A percentile compares a stretch with the other conserved stretches of the same genome.
Conservation (phyloP, 2,888 invertebrate genomes). For the Caenorhabditis uteleia region DNA sequence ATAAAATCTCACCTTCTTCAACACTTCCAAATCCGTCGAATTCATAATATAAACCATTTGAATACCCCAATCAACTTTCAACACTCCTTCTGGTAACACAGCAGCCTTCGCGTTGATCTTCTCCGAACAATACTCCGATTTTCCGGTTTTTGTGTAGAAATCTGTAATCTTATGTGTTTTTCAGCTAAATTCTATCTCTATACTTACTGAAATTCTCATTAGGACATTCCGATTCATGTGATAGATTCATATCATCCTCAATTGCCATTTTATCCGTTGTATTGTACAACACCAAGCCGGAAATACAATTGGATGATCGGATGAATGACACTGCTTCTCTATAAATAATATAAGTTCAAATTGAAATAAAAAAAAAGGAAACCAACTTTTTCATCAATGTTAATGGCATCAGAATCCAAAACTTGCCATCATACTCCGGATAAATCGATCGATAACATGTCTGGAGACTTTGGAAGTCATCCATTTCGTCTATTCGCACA, state of each 20-base stretch:
- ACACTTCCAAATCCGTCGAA: conserved; percentile 14
- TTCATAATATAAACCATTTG: conserved; percentile 55
- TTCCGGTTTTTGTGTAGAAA: conserved; percentile 27
- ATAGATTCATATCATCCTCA: conserved; percentile 16
- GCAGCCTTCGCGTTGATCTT: conserved; percentile 46
- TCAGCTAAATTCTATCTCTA: neutral
- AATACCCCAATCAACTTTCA: conserved; percentile 53
- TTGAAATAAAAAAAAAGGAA: neutral
- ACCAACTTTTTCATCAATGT: conserved; percentile 21
- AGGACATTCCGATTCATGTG: conserved; percentile 62
- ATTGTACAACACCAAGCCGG: conserved; percentile 26
- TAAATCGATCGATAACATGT: conserved; percentile 27
- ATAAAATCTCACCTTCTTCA: conserved; percentile 30
- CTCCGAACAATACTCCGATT: neutral
- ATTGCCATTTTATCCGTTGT: neutral
- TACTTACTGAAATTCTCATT: conserved; percentile 24
- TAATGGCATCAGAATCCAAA: conserved; percentile 35
- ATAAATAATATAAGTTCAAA: conserved; percentile 6
- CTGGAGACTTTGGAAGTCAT: conserved; percentile 30
- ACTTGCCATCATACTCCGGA: conserved; percentile 31
- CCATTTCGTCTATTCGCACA: conserved; percentile 31
- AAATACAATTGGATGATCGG: conserved; percentile 17
- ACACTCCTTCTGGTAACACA: conserved; percentile 69
- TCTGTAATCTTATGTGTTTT: conserved; percentile 12
- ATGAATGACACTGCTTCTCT: conserved; percentile 14